These are phyloP conservation scores for Chaetodon trifascialis DNA, from an alignment of 2,113 vertebrate genomes.

Conservation along the genomic window DNA sequence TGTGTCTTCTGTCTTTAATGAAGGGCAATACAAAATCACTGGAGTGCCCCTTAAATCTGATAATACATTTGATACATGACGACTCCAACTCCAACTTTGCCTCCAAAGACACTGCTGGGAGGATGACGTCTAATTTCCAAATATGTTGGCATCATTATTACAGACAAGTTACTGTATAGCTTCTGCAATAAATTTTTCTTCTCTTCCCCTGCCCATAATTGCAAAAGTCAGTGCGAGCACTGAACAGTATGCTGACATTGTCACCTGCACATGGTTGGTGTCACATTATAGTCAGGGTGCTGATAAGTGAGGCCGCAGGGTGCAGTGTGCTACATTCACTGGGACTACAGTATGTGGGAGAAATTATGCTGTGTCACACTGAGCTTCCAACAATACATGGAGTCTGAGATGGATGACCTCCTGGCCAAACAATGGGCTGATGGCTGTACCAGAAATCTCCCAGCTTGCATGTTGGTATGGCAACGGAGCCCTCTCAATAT, in stretches of 20 bases:
- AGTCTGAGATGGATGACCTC: conserved; percentile 58
- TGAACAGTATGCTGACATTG: conserved; percentile 6
- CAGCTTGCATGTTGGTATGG: conserved; percentile 61
- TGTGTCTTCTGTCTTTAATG: too few species aligned
- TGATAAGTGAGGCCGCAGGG: conserved; percentile 27
- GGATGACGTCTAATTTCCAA: background rate
- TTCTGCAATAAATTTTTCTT: background rate
- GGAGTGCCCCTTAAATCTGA: background rate
- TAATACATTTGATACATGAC: background rate
- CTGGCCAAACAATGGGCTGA: conserved; percentile 51
- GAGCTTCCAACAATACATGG: conserved; percentile 26
- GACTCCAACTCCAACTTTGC: background rate
- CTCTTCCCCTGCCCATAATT: background rate
- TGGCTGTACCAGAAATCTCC: conserved; percentile 47
- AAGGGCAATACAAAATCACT: too few species aligned
- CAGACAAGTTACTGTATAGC: background rate
- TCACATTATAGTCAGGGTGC: conserved; percentile 1
- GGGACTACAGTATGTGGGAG: conserved; percentile 5
- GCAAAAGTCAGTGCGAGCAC: background rate
- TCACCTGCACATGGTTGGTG: background rate
- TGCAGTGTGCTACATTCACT: background rate
- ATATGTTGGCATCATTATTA: background rate
- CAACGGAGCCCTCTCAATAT: conserved; percentile 59
- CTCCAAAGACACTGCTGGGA: background rate
- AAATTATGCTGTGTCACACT: conserved; percentile 56